Evolutionary conservation across 2,797 vertebrate genomes (phyloP).

Genomic region (Harpagifer antarcticus): DNA sequence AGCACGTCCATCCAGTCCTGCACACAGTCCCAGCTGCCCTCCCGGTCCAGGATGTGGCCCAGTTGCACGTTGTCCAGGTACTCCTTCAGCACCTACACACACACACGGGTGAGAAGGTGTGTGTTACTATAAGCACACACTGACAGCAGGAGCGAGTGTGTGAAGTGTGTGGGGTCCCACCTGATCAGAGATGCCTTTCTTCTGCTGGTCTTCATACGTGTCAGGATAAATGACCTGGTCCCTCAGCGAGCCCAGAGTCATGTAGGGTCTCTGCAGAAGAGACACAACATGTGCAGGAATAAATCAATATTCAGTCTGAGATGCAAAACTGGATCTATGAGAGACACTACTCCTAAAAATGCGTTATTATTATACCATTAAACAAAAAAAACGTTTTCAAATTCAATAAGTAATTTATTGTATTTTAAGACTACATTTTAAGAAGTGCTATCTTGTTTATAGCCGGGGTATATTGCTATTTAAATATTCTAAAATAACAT

Average conservation of each 20-base stretch:
- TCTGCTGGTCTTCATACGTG: constrained; percentile 91
- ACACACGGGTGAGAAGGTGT: neutral
- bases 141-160: neutral
- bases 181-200: constrained; percentile 94
- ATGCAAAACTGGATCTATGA: neutral
- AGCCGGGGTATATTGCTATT: no score
- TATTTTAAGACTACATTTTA: no score
- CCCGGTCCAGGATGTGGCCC: constrained; percentile 94
- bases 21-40: constrained; percentile 93
- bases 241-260: constrained; percentile 96
- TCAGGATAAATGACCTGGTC: constrained; percentile 99
- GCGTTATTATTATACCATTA: no score
- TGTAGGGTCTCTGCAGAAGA: constrained; percentile 92
- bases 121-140: neutral
- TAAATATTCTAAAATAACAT: no score
- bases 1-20: constrained; percentile 99
- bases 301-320: neutral
- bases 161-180: constrained; percentile 57
- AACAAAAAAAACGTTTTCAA: no score
- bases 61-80: constrained; percentile 97
- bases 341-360: neutral
- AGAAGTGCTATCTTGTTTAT: no score
- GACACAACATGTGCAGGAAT: neutral
- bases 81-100: constrained; percentile 92
- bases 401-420: no score